These are phyloP conservation scores for Eretmochelys imbricata DNA, from an alignment of 2,113 vertebrate species.

Conservation along the genomic window DNA sequence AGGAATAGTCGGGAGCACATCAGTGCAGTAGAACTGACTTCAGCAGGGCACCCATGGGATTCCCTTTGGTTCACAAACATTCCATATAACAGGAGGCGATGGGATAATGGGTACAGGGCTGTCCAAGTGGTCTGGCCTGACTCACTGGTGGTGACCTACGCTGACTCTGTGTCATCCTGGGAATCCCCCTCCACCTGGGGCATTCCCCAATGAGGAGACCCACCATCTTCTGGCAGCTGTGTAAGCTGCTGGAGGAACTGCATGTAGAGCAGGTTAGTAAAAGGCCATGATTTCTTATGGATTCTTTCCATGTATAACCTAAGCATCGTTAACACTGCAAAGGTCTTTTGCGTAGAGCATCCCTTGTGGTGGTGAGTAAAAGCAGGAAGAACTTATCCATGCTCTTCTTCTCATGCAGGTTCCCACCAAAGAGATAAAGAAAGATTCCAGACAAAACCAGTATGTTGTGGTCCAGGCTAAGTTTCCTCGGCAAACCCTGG, in stretches of 20 bases:
- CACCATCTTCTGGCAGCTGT: not conserved
- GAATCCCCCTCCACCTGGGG: not conserved
- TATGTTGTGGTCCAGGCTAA: slow-evolving; percentile 50
- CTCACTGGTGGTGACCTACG: not conserved
- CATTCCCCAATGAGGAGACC: not conserved
- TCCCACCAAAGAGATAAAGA: not conserved
- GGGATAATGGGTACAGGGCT: too few species aligned
- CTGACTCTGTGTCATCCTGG: not conserved
- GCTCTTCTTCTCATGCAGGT: not conserved
- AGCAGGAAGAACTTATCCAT: not conserved
- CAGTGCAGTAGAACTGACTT: not conserved
- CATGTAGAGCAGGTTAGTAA: not conserved
- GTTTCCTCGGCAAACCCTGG: not conserved
- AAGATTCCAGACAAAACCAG: slow-evolving; percentile 1
- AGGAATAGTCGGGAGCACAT: not conserved
- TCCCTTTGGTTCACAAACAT: not conserved
- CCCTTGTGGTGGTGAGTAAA: not conserved
- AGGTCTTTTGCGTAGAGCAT: not conserved
- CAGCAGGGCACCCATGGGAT: not conserved
- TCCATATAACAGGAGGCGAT: too few species aligned
- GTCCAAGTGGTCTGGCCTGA: not conserved
- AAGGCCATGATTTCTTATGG: not conserved
- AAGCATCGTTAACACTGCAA: not conserved
- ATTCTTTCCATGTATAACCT: not conserved
- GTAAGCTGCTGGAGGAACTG: not conserved